A percentile compares a stretch with the other conserved stretches of the same genome.
phyloP scores from a whole-genome alignment of 2,888 invertebrate genomes.

The Ormyrus labotus region DNA sequence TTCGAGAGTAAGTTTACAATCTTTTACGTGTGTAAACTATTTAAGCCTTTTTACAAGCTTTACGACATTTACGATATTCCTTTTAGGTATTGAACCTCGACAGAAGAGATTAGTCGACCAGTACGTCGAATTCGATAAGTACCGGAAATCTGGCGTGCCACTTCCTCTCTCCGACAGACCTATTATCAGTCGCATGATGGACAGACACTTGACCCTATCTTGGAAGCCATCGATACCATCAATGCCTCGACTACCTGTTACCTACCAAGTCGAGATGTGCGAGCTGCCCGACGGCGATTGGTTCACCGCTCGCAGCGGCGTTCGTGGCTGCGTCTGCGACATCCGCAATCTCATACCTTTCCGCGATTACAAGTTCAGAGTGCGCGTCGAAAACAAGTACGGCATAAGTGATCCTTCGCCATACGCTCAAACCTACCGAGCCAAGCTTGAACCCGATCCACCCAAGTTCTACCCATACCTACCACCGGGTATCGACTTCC shows the following conservation, averaged over 20 bases:
- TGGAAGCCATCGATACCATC: constrained; percentile 96
- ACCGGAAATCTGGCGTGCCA: constrained; percentile 89
- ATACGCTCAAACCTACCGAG: constrained; percentile 87
- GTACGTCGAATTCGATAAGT: constrained; percentile 89
- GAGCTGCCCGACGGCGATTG: constrained; percentile 95
- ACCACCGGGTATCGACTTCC: constrained; percentile 87
- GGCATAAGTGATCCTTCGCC: constrained; percentile 98
- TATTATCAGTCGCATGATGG: constrained; percentile 94
- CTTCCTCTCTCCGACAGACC: constrained; percentile 93
- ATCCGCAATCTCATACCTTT: constrained; percentile 93
- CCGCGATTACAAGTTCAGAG: constrained; percentile 95
- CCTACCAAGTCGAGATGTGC: constrained; percentile 96
- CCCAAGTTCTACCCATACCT: constrained; percentile 88
- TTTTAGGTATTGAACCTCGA: constrained; percentile 81
- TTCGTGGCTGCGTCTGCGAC: constrained; percentile 93
- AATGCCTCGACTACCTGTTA: constrained; percentile 91
- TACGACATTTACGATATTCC: background rate
- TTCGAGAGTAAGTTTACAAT: constrained; percentile 83
- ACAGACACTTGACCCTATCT: constrained; percentile 90
- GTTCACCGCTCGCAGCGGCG: constrained; percentile 90
- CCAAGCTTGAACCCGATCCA: constrained; percentile 86
- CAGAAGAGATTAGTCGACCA: constrained; percentile 85
- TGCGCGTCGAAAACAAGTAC: constrained; percentile 97
- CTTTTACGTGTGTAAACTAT: background rate
- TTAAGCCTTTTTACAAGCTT: background rate